A percentile compares a stretch with the other conserved stretches of the same genome.
These are phyloP conservation scores for Carcharodon carcharias DNA, from an alignment of 2,797 vertebrate genomes.

Conservation along the genomic window DNA sequence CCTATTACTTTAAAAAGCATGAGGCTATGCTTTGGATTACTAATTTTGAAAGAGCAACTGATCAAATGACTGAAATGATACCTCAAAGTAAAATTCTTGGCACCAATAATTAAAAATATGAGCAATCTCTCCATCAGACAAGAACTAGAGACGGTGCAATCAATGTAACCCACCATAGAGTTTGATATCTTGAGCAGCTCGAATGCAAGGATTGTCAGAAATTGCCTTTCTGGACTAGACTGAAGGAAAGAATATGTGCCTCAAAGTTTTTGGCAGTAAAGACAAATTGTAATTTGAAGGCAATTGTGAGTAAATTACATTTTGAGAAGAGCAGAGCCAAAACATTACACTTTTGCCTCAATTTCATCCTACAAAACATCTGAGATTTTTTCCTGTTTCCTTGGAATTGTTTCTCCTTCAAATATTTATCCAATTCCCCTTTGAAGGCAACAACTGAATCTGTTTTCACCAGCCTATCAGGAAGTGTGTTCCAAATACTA, in stretches of 20 bases:
- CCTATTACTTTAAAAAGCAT: background rate
- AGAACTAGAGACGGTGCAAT: background rate
- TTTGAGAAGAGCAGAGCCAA: background rate
- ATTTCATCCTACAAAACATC: background rate
- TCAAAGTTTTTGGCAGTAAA: background rate
- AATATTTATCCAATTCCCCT: background rate
- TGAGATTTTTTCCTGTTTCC: background rate
- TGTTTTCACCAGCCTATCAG: background rate
- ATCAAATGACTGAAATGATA: conserved; percentile 23
- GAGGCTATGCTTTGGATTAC: background rate
- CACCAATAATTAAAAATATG: conserved; percentile 9
- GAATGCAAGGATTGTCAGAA: background rate
- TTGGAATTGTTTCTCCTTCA: background rate
- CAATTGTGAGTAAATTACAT: background rate
- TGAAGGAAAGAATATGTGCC: background rate
- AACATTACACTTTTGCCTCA: background rate
- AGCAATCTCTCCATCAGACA: background rate
- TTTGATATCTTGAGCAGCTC: background rate
- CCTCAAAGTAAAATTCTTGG: background rate
- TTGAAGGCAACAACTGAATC: background rate
- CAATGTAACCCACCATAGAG: background rate
- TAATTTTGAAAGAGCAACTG: conserved; percentile 4
- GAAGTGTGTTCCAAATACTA: background rate
- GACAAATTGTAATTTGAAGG: background rate
- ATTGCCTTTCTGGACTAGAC: background rate